These are phyloP conservation scores for Cephalopholis sonnerati DNA, from an alignment of 2,113 vertebrate species.

Conservation along the genomic window DNA sequence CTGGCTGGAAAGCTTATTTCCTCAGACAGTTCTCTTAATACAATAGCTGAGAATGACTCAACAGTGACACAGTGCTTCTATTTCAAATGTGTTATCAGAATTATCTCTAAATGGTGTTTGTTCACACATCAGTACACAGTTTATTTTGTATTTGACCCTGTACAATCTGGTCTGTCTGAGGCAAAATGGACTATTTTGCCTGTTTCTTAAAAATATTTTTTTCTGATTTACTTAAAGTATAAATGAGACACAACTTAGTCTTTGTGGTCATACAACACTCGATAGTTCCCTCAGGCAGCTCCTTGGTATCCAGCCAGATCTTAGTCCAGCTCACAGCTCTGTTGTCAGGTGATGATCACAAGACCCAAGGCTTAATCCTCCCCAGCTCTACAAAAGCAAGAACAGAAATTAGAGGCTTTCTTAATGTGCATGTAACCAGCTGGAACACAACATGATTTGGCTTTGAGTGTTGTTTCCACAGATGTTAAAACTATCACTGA, in stretches of 20 bases:
- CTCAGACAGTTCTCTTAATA: background rate
- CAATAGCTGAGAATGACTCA: background rate
- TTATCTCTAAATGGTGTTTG: background rate
- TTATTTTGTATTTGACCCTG: background rate
- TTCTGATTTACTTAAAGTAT: background rate
- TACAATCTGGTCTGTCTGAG: background rate
- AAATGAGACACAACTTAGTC: background rate
- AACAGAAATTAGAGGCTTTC: slow-evolving; percentile 62
- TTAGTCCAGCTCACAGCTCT: slow-evolving; percentile 41
- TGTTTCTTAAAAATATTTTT: background rate
- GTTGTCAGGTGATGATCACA: slow-evolving; percentile 86
- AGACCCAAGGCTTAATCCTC: slow-evolving; percentile 83
- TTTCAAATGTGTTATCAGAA: background rate
- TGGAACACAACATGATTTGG: slow-evolving; percentile 69
- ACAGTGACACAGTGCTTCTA: background rate
- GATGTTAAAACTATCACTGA: slow-evolving; percentile 59
- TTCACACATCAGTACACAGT: background rate
- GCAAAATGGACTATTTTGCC: background rate
- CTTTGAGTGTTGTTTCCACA: slow-evolving; percentile 63
- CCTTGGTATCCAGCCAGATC: slow-evolving; percentile 33
- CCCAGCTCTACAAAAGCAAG: slow-evolving; percentile 63
- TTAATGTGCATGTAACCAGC: slow-evolving; percentile 69
- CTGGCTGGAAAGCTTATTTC: background rate
- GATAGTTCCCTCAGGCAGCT: slow-evolving; percentile 42
- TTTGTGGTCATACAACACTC: background rate